Evolutionary conservation across 2,888 invertebrate genomes (phyloP), one percentile per base, ranked within the genome.

Genomic region (Paralinhomoeus sp.): DNA sequence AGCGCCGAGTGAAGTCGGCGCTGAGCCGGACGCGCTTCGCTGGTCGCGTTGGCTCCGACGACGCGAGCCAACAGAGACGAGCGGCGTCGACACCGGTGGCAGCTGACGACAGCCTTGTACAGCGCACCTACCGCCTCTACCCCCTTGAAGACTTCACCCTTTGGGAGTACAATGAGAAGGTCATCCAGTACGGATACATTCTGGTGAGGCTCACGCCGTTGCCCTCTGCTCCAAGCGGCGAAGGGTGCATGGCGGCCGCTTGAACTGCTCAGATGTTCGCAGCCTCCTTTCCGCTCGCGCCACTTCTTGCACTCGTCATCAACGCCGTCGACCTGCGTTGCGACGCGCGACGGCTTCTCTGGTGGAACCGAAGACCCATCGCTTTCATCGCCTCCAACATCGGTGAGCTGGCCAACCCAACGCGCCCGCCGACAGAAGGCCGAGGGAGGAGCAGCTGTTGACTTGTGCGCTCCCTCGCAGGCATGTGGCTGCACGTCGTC

Each of bases 201-300:
- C 24, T 67, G 64, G 67, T 66, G 48, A 50, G 57, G 12, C 7
- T 9, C 7, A 27, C 12, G 27, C 36, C 21, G 31, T 2, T 22
- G n/a, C 12, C 27, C 20, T 23, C 9, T 27, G 27, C 12, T 9
- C 27, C 5, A 9, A 27, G 27, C 12, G 7, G 12, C 5, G 7
- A 5, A 27, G 7, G 12, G 12, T 27, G 7, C 27, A 27, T 27
- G 27, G 27, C 27, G n/a, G n/a, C n/a, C n/a, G n/a, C n/a, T n/a
- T n/a, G n/a, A n/a, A n/a, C n/a, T n/a, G n/a, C n/a, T n/a, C n/a
- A 37, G 12, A 17, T 47, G 23, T 37, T 34, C 40, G 23, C 68
- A 1, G 65, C 65, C 1, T 63, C 68, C 0, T 65, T 68, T 43
- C 67, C 68, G 1, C 52, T 68, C 42, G 67, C 67, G n/a, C 68